Evolutionary conservation across 2,113 vertebrate genomes (phyloP).

Genomic region (Thamnophis sirtalis): DNA sequence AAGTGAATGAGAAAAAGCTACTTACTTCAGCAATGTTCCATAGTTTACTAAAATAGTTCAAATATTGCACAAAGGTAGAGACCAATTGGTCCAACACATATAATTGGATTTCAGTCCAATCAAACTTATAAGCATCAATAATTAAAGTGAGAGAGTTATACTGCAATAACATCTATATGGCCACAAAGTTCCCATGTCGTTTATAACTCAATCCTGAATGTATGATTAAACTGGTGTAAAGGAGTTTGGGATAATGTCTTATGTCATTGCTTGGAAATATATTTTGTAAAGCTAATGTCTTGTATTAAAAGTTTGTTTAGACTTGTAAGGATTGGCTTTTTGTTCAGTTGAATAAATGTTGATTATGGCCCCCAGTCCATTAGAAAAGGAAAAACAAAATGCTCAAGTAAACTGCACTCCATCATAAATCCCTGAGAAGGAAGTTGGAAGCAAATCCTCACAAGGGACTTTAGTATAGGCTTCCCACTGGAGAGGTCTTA

Average conservation of each 20-base stretch:
- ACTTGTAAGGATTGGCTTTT: slow-evolving; percentile 17
- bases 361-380: too few species aligned
- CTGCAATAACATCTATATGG: neutral
- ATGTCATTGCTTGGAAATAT: neutral
- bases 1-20: neutral
- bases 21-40: neutral
- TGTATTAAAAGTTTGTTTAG: slow-evolving; percentile 6
- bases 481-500: neutral
- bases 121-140: neutral
- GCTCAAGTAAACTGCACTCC: slow-evolving; percentile 33
- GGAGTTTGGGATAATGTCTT: slow-evolving; percentile 12
- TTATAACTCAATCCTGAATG: slow-evolving; percentile 4
- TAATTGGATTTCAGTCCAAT: neutral
- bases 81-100: neutral
- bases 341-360: neutral
- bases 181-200: neutral
- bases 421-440: slow-evolving; percentile 25
- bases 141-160: neutral
- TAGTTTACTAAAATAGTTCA: neutral
- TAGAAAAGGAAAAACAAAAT: slow-evolving; percentile 35
- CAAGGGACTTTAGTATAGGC: neutral
- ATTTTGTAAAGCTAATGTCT: slow-evolving; percentile 14
- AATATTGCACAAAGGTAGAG: neutral
- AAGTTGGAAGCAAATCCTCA: neutral
- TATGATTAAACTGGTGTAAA: neutral